These are phyloP conservation scores for Paratrypauchen microcephalus DNA, from an alignment of 2,797 vertebrate genomes.

Conservation along the genomic window DNA sequence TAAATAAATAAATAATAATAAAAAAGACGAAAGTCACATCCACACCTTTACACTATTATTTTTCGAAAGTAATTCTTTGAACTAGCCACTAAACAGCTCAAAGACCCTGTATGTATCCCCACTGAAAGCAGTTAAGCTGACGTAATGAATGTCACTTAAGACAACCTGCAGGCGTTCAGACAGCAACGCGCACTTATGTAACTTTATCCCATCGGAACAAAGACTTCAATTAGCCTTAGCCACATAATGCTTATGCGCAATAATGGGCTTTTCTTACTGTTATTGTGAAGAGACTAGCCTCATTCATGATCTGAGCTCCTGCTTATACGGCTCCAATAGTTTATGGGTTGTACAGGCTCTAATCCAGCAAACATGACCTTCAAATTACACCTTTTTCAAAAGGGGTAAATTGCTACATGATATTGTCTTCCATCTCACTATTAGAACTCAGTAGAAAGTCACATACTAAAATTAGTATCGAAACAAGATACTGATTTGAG, in stretches of 20 bases:
- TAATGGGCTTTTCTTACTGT: slow-evolving; percentile 22
- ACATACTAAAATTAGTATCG: no score
- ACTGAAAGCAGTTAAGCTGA: not conserved
- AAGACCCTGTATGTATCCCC: not conserved
- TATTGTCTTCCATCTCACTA: no score
- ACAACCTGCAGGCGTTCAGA: slow-evolving; percentile 4
- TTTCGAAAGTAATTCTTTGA: no score
- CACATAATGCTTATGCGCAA: not conserved
- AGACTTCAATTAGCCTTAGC: slow-evolving; percentile 1
- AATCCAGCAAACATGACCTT: not conserved
- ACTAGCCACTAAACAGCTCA: not conserved
- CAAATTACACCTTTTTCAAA: not conserved
- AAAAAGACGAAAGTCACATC: no score
- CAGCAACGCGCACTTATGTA: not conserved
- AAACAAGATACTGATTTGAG: no score
- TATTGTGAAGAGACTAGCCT: slow-evolving; percentile 31
- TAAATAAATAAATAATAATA: no score
- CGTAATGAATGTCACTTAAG: slow-evolving; percentile 7
- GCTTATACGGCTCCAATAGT: not conserved
- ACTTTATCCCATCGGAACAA: not conserved
- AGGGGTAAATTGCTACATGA: not conserved
- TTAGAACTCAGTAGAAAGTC: no score
- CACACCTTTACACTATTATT: no score
- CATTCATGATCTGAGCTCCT: not conserved
- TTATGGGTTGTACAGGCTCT: not conserved